Evolutionary conservation across 1,140 invertebrate genomes (phyloP).

Genomic region (Musca domestica): DNA sequence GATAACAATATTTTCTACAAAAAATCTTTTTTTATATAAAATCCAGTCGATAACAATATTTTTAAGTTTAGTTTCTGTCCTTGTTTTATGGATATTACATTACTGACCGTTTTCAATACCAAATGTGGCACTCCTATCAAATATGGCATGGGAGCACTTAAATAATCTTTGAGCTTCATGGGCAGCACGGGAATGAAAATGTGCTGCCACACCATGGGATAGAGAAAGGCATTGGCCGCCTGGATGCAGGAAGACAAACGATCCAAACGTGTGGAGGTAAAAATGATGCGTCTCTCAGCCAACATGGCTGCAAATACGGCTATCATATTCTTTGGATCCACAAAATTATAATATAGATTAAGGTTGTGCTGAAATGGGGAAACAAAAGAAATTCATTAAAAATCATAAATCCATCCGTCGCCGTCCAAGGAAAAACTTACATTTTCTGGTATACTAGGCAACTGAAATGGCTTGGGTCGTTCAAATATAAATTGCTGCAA

Average conservation of each 20-base stretch:
- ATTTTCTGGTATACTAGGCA: constrained; percentile 93
- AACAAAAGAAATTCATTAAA: not conserved
- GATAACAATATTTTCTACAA: too few relatives aligned
- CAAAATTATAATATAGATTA: constrained; percentile 93
- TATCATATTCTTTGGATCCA: constrained; percentile 90
- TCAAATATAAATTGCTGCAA: constrained; percentile 74
- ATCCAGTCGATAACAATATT: too few relatives aligned
- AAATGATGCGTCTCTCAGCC: constrained; percentile 86
- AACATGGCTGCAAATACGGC: constrained; percentile 91
- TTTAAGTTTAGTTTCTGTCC: too few relatives aligned
- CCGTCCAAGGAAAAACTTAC: constrained; percentile 68
- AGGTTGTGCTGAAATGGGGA: constrained; percentile 79
- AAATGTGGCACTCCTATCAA: constrained; percentile 85
- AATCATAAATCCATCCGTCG: constrained; percentile 1
- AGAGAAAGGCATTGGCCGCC: constrained; percentile 88
- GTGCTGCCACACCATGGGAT: constrained; percentile 98
- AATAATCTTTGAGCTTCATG: constrained; percentile 81
- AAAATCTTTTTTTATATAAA: too few relatives aligned
- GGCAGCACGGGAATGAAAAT: constrained; percentile 95
- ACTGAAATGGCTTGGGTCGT: constrained; percentile 73
- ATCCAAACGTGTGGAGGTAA: constrained; percentile 82
- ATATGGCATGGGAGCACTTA: constrained; percentile 92
- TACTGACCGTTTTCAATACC: constrained; percentile 65
- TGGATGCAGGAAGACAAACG: constrained; percentile 90
- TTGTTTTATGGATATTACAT: too few relatives aligned